Evolutionary conservation across 2,888 invertebrate species (phyloP).

Genomic region (Theretra japonica): DNA sequence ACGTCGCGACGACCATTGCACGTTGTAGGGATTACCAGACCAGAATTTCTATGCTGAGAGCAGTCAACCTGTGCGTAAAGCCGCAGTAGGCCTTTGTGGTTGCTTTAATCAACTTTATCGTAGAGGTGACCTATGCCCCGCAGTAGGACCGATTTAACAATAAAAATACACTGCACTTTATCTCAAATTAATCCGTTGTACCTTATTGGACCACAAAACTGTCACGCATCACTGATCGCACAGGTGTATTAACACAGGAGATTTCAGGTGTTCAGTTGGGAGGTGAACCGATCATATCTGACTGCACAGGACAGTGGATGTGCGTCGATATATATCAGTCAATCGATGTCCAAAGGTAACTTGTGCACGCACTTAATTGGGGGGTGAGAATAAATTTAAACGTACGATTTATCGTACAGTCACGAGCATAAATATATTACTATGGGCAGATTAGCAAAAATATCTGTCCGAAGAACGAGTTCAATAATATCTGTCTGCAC

Average conservation of each 20-base stretch:
- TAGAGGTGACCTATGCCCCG: not conserved
- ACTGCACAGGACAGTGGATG: constrained; percentile 46
- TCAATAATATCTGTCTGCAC: too few species aligned
- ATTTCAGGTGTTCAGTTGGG: constrained; percentile 32
- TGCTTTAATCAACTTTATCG: too few species aligned
- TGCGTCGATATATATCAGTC: constrained; percentile 42
- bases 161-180: not conserved
- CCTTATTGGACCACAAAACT: not conserved
- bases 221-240: not conserved
- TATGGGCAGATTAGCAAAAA: too few species aligned
- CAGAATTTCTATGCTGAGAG: too few species aligned
- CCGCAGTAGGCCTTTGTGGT: too few species aligned
- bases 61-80: too few species aligned
- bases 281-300: constrained; percentile 37
- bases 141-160: not conserved
- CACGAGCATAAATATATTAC: too few species aligned
- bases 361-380: not conserved
- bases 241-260: not conserved
- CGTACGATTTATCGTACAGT: constrained; percentile 1
- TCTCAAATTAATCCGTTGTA: not conserved
- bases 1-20: too few species aligned
- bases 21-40: too few species aligned
- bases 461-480: too few species aligned
- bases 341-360: constrained; percentile 16
- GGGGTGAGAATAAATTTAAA: not conserved